Base-by-base conservation (phyloP, 2,888 invertebrate species). In the Pheosia tremula region DNA sequence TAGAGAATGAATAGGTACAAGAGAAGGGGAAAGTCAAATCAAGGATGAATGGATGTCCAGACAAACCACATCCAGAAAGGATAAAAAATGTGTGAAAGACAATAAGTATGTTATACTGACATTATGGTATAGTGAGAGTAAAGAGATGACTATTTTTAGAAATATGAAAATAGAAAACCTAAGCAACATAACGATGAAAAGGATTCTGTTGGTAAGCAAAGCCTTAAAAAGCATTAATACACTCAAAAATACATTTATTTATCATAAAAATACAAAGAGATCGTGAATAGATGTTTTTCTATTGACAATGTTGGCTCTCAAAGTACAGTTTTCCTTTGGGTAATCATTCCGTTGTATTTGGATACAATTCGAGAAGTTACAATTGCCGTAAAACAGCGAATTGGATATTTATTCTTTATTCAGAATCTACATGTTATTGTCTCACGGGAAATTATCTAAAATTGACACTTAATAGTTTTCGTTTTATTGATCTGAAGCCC, bases 391-490 rank as follows among this genome's bases (percentile, higher is more conserved):
- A 69, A 72, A 75, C 53, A 68, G 63, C 53, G 67, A 63, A 66
- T 61, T 63, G 62, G 62, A 63, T 63, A 66, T 67, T 66, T 65
- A 67, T 71, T 69, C 67, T 70, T 68, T 70, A 57, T 75, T 69
- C 65, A 67, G 57, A 64, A 43, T 63, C 66, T 64, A 64, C 77
- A 64, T 74, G 72, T 73, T 71, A 67, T 68, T 68, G 69, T 75
- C 88, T 81, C 83, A 10, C 61, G 89, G 87, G 89, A 90, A 89
- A 90, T 90, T 87, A 83, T 78, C 77, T 77, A 73, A 11, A 47
- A 47, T 71, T 77, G 69, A 67, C 66, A 65, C 64, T 68, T 74
- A 67, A 73, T 71, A 71, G 65, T 77, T 76, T 75, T 67, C 59
- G 63, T 62, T 64, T 66, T 68, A 69, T 74, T 71, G 71, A 68